Conservation (phyloP, 2,888 invertebrate species). For the Callyntrura guangdongensis region DNA sequence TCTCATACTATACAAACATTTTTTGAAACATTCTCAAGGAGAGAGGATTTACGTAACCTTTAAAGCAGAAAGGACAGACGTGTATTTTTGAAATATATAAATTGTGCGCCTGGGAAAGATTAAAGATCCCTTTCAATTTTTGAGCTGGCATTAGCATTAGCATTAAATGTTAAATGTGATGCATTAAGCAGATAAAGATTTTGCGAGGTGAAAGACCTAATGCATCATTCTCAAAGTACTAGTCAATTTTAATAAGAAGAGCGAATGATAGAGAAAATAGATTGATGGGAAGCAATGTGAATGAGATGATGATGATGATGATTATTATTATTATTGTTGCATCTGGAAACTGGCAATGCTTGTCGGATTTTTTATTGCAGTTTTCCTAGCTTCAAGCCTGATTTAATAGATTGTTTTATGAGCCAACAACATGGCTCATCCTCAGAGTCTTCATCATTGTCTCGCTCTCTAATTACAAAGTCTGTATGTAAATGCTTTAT, state of each 20-base stretch:
- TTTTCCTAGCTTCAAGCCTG: slow-evolving; percentile 10
- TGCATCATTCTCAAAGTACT: slow-evolving; percentile 6
- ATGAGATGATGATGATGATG: too few species aligned
- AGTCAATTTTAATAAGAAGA: slow-evolving; percentile 11
- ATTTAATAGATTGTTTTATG: slow-evolving; percentile 16
- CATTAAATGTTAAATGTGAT: slow-evolving; percentile 5
- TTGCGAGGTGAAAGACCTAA: slow-evolving; percentile 54
- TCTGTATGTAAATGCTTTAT: slow-evolving; percentile 31
- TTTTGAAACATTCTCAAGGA: neutral
- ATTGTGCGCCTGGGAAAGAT: neutral
- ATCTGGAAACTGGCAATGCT: slow-evolving; percentile 30
- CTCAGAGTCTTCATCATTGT: slow-evolving; percentile 23
- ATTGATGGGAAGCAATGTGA: slow-evolving; percentile 15
- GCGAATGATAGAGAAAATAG: neutral
- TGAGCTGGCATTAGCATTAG: slow-evolving; percentile 35
- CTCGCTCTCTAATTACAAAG: slow-evolving; percentile 30
- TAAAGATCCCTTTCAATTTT: slow-evolving; percentile 29
- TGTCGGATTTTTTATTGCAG: slow-evolving; percentile 22
- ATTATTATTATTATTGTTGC: slow-evolving; percentile 16
- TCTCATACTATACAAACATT: neutral
- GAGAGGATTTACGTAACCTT: neutral
- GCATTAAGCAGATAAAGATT: slow-evolving; percentile 34
- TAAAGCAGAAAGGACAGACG: neutral
- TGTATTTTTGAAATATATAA: slow-evolving; percentile 24
- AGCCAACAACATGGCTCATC: slow-evolving; percentile 12